Base-by-base conservation (phyloP, 1,140 invertebrate genomes). In the Centruroides sculpturatus region DNA sequence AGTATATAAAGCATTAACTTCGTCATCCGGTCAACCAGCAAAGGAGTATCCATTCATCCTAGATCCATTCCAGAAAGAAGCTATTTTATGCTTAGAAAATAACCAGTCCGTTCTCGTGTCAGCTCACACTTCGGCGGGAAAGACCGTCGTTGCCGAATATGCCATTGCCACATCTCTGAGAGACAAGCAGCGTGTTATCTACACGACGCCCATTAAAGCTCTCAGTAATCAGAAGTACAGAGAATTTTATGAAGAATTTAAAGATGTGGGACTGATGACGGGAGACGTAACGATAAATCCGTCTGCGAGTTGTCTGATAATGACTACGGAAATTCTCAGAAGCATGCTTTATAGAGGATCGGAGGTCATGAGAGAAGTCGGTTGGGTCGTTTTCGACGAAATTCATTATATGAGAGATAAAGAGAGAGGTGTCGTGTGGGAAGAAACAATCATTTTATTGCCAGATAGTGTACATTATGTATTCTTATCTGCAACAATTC, bases 321-420 rank as follows among this genome's bases (percentile, higher is more conserved):
- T 99, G 97, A 99, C 97, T 3, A 99, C 97, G 46, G 97, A 99
- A 79, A 99, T 99, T 83, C 78, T 99, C 58, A 77, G 97, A 66
- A 96, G 93, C 70, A 99, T 99, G 97, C 77, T 99, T 34, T 99
- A 99, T 71, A 80, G 95, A 72, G 97, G 97, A 59, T 98, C 93
- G 49, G 95, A 99, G 78, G 77, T 94, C 9, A 98, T 97, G 85
- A 79, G 94, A 66, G 97, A 99, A 82, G 93, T 99, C 5, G 96
- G 93, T 55, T 99, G 96, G 97, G 96, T 99, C 9, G 81, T 99
- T 57, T 99, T 99, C 79, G 97, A 99, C 75, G 97, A 99, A 79
- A 99, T 99, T 71, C 97, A 99, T 78, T 99, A 99, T 72, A 99
- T 99, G 96, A 79, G 97, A 72, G 94, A 99, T 70, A 98, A 97